Percentiles rank a stretch among this genome's conserved stretches.
phyloP scores from a whole-genome alignment of 2,888 invertebrate species.

The Malthinus flaveolus region DNA sequence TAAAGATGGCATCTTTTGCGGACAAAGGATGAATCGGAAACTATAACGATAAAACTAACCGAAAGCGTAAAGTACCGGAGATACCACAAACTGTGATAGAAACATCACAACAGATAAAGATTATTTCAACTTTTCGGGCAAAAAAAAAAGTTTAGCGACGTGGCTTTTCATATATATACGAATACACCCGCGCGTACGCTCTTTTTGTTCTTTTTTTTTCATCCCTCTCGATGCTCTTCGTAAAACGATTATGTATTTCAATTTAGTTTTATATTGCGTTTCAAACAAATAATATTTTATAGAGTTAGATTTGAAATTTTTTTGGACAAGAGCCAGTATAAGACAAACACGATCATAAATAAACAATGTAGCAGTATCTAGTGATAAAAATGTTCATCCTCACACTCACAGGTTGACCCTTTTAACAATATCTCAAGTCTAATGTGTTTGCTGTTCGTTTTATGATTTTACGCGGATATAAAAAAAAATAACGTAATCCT shows the following conservation, averaged over 20 bases:
- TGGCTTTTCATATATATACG: slow-evolving; percentile 9
- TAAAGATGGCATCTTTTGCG: slow-evolving; percentile 37
- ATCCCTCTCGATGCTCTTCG: not conserved
- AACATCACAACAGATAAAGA: slow-evolving; percentile 51
- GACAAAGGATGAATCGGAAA: slow-evolving; percentile 51
- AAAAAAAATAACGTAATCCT: not conserved
- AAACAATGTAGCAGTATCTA: slow-evolving; percentile 44
- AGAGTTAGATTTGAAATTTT: slow-evolving; percentile 3
- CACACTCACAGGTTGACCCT: slow-evolving; percentile 36
- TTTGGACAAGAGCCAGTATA: slow-evolving; percentile 45
- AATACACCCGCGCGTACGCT: too few relatives aligned
- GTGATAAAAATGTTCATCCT: slow-evolving; percentile 42
- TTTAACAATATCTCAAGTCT: slow-evolving; percentile 31
- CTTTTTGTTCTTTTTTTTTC: too few relatives aligned
- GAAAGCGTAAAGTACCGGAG: slow-evolving; percentile 47
- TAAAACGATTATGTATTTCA: too few relatives aligned
- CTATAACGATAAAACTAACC: slow-evolving; percentile 53
- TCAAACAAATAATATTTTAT: too few relatives aligned
- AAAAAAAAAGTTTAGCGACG: slow-evolving; percentile 12
- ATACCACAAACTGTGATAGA: slow-evolving; percentile 41
- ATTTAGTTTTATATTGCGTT: too few relatives aligned
- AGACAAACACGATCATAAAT: slow-evolving; percentile 50
- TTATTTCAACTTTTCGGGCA: slow-evolving; percentile 37
- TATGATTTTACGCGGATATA: slow-evolving; percentile 14
- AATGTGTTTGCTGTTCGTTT: slow-evolving; percentile 25